Evolutionary conservation across 35 echinoderm and acorn worm species (phyloP).

Genomic region (Heliocidaris tuberculata): DNA sequence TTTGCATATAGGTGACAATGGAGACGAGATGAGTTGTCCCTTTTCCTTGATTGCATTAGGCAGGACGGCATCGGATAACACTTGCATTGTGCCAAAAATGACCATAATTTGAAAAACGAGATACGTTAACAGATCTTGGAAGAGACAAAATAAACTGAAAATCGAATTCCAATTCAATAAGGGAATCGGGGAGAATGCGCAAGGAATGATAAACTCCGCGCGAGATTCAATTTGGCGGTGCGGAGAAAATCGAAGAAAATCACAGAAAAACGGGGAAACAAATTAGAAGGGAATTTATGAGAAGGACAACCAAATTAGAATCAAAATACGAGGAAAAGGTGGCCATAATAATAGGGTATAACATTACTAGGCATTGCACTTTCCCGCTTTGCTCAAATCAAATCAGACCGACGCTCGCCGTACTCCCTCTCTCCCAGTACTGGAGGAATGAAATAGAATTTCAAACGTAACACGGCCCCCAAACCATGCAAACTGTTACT

Average conservation of each 20-base stretch:
- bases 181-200: slow-evolving; percentile 11
- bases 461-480: slow-evolving; percentile 35
- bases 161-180: slow-evolving; percentile 40
- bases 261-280: slow-evolving; percentile 35
- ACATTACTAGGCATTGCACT: slow-evolving; percentile 39
- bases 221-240: neutral
- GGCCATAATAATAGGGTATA: slow-evolving; percentile 20
- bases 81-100: slow-evolving; percentile 32
- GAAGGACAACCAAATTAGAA: slow-evolving; percentile 28
- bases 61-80: slow-evolving; percentile 27
- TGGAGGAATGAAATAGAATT: slow-evolving; percentile 4
- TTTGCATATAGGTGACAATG: neutral
- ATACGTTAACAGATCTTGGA: slow-evolving; percentile 34
- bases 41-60: slow-evolving; percentile 5
- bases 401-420: neutral
- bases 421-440: neutral
- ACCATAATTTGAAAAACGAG: slow-evolving; percentile 39
- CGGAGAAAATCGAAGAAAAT: slow-evolving; percentile 31
- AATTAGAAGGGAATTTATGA: slow-evolving; percentile 19
- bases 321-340: slow-evolving; percentile 26
- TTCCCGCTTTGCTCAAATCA: slow-evolving; percentile 33
- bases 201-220: slow-evolving; percentile 36
- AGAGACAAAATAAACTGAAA: slow-evolving; percentile 28
- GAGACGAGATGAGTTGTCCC: slow-evolving; percentile 1
- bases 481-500: slow-evolving; percentile 46